These are phyloP conservation scores for Aradophagus sp. DNA, from an alignment of 1,140 invertebrate genomes.

Conservation along the genomic window DNA sequence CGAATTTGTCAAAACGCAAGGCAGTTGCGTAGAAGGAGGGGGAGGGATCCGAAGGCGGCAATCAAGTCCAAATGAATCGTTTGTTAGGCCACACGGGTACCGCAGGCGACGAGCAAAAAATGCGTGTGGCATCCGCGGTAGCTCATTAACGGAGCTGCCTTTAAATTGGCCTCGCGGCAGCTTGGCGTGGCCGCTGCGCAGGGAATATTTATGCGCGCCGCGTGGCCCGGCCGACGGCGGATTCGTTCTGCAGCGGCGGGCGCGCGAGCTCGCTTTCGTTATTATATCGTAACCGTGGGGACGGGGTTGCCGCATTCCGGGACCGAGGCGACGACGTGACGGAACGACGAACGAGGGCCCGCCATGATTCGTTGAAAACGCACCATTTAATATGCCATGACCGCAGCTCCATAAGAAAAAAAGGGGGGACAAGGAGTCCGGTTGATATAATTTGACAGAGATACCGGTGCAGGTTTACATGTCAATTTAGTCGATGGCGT, in stretches of 20 bases:
- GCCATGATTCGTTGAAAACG: constrained; percentile 38
- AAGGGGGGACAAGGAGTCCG: neutral
- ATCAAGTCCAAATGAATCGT: constrained; percentile 52
- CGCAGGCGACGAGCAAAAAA: constrained; percentile 64
- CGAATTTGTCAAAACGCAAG: constrained; percentile 53
- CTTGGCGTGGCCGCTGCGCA: constrained; percentile 40
- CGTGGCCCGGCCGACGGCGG: constrained; percentile 53
- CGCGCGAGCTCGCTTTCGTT: constrained; percentile 43
- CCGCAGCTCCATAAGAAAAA: constrained; percentile 20
- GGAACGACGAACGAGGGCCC: constrained; percentile 39
- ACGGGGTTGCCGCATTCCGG: constrained; percentile 32
- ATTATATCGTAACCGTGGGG: constrained; percentile 38
- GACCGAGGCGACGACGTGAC: constrained; percentile 52
- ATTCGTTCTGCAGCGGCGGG: constrained; percentile 19
- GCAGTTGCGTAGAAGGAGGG: too few species aligned
- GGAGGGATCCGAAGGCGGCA: constrained; percentile 16
- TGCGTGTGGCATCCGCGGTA: constrained; percentile 68
- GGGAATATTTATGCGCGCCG: constrained; percentile 68
- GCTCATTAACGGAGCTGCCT: constrained; percentile 72
- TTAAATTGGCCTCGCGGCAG: constrained; percentile 71
- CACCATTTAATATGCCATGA: constrained; percentile 21
- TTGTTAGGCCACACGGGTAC: constrained; percentile 52
- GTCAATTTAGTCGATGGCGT: too few species aligned
- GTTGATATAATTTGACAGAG: too few species aligned
- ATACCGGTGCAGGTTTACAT: too few species aligned